These are phyloP conservation scores for Trichechus manatus DNA, from an alignment of 2,113 vertebrate species.

Conservation along the genomic window DNA sequence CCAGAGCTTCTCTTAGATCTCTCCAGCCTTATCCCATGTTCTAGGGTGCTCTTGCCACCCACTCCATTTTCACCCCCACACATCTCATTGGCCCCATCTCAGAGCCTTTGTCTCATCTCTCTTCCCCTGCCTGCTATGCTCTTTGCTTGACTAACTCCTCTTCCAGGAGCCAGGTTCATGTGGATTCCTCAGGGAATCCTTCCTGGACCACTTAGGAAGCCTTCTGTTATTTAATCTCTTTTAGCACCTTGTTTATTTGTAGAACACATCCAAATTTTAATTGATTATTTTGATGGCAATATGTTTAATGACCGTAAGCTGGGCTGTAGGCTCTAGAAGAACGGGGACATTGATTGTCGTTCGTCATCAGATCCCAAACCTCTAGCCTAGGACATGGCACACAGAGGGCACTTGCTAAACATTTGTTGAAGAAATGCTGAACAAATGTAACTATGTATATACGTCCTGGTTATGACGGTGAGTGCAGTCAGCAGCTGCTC, in stretches of 20 bases:
- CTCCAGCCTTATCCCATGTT: neutral
- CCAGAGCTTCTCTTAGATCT: neutral
- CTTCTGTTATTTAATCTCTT: neutral
- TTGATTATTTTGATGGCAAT: neutral
- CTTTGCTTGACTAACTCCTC: neutral
- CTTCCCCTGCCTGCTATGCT: neutral
- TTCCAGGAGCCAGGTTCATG: neutral
- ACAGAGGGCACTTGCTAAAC: neutral
- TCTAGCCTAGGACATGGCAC: neutral
- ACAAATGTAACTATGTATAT: neutral
- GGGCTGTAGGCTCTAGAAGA: neutral
- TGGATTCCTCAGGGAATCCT: neutral
- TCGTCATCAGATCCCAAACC: neutral
- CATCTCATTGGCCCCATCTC: neutral
- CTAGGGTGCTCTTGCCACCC: accelerated
- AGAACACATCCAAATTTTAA: constrained; percentile 40
- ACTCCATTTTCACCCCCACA: neutral
- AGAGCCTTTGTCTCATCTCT: neutral
- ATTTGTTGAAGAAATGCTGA: neutral
- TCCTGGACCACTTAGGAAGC: neutral
- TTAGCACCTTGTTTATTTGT: neutral
- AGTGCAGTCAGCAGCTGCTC: too few relatives aligned
- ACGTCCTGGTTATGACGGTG: neutral
- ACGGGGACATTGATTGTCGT: neutral
- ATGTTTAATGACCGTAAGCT: neutral